Conservation (phyloP, 2,888 invertebrate species). For the Mylabris sibirica region DNA sequence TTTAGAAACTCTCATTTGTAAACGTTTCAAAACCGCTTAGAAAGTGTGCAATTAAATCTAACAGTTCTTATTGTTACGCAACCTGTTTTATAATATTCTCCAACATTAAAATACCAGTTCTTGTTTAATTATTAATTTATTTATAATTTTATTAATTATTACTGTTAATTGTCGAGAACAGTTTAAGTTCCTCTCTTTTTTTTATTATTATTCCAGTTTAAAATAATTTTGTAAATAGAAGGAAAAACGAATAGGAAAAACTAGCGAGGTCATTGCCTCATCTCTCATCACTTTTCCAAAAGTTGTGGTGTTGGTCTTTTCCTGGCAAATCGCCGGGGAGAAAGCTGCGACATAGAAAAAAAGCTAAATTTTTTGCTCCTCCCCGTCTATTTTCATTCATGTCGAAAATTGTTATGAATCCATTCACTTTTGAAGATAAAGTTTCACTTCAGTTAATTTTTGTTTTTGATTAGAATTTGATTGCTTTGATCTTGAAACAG, state of each 20-base stretch:
- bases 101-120: not conserved
- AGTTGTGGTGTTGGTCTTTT: conserved; percentile 3
- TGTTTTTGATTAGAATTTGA: not conserved
- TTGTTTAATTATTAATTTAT: conserved; percentile 1
- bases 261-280: not conserved
- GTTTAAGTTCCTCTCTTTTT: not conserved
- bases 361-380: not conserved
- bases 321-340: conserved; percentile 6
- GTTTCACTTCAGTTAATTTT: not conserved
- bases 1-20: not conserved
- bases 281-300: not conserved
- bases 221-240: not conserved
- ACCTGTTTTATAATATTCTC: not conserved
- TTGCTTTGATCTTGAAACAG: not conserved
- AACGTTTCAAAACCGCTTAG: not conserved
- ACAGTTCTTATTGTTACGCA: conserved; percentile 3
- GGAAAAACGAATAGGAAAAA: not conserved
- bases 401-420: not conserved
- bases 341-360: not conserved
- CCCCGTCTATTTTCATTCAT: not conserved
- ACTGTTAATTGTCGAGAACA: not conserved
- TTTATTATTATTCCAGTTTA: not conserved
- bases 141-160: not conserved
- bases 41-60: not conserved
- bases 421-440: not conserved